Percentiles rank a stretch among this genome's conserved stretches.
phyloP scores from a whole-genome alignment of 2,113 vertebrate species.

The Plotosus lineatus region DNA sequence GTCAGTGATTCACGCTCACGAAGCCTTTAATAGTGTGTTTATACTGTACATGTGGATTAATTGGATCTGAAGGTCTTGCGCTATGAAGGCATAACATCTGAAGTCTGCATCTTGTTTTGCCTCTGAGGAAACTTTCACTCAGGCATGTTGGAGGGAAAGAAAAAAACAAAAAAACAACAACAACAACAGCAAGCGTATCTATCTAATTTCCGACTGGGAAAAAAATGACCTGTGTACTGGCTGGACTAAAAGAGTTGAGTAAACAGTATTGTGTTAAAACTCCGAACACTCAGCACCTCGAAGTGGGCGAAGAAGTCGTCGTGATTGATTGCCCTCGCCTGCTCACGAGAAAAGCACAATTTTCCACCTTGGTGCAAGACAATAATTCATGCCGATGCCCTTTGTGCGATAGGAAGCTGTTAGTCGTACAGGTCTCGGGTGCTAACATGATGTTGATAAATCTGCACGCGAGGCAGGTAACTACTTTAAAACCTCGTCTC shows the following conservation, averaged over 20 bases:
- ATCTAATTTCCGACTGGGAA: conserved; percentile 34
- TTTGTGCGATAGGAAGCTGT: conserved; percentile 91
- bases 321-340: conserved; percentile 95
- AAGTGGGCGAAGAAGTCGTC: conserved; percentile 82
- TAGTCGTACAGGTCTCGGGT: conserved; percentile 82
- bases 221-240: conserved; percentile 49
- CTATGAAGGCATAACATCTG: background rate
- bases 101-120: conserved; percentile 28
- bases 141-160: conserved; percentile 12
- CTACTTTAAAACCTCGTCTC: conserved; percentile 97
- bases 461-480: conserved; percentile 94
- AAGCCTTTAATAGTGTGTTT: conserved; percentile 3
- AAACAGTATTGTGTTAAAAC: conserved; percentile 60
- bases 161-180: no score
- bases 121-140: background rate
- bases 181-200: no score
- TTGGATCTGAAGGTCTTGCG: background rate
- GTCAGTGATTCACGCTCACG: background rate
- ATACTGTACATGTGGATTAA: background rate
- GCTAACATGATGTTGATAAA: conserved; percentile 96
- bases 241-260: conserved; percentile 58
- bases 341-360: conserved; percentile 98
- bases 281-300: conserved; percentile 90
- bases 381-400: conserved; percentile 99
- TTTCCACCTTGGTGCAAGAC: conserved; percentile 97